Evolutionary conservation across 1,140 invertebrate species (phyloP), one percentile per base, ranked within the genome.

Genomic region (Zelostemma sp.): DNA sequence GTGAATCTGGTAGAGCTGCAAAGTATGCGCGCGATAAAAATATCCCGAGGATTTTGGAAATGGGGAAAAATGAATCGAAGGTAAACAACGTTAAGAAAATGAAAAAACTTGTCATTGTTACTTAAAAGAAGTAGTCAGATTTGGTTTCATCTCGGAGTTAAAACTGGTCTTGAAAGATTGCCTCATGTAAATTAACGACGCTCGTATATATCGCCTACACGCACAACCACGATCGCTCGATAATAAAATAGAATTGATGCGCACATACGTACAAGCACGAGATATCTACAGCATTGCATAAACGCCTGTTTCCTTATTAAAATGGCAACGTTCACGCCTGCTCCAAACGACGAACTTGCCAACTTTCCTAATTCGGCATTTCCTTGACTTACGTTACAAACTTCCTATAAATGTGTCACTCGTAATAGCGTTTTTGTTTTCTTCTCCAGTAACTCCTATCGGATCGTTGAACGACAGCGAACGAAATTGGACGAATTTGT

Each of bases 231-330:
- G 16, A 35, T 35, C 40, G 18, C 9, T 11, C 56, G 48, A 68
- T 65, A 55, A 56, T 56, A 67, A 67, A 12, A 16, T 15, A 6
- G 41, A 16, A 17, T 8, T 17, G 14, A 46, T 19, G 17, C 19
- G 18, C 43, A 46, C 18, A 12, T 19, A 46, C 17, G 19, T 46
- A 19, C 16, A 19, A n/a, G 19, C 14, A 19, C 18, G 11, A 17
- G 28, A 14, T 65, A 35, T 48, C 50, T 50, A 47, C 56, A 49
- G 33, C 59, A 70, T 64, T 59, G 60, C 60, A 51, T 72, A 72
- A 72, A 59, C 63, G 71, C 59, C 69, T 62, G 70, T 73, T 80
- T 77, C 75, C 79, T 80, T 79, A 78, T 82, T 80, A 80, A 77
- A 80, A 80, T 77, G 65, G 69, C 68, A 59, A 74, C 77, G 75